These are phyloP conservation scores for Stenoptilia bipunctidactyla DNA, from an alignment of 2,888 invertebrate genomes.

Conservation along the genomic window DNA sequence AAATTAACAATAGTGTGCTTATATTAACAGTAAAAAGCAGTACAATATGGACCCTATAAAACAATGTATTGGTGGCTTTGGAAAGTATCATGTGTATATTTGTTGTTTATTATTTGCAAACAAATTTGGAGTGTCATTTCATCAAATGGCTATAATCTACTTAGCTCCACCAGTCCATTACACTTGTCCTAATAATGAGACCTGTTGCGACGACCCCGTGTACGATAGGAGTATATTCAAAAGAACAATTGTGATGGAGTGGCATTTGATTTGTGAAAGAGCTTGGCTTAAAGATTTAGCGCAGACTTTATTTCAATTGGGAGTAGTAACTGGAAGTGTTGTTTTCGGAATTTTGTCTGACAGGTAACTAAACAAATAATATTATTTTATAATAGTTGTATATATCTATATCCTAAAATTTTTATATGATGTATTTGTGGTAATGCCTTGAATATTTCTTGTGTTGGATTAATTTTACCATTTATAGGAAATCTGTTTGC, in stretches of 20 bases:
- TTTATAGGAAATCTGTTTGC: no score
- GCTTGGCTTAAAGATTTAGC: conserved; percentile 75
- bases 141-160: conserved; percentile 64
- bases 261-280: conserved; percentile 78
- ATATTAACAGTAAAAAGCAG: no score
- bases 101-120: conserved; percentile 47
- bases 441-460: no score
- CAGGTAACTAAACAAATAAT: no score
- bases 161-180: conserved; percentile 48
- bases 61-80: conserved; percentile 39
- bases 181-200: conserved; percentile 27
- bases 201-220: conserved; percentile 64
- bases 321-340: conserved; percentile 79
- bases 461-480: no score
- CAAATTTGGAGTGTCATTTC: conserved; percentile 63
- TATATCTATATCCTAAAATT: no score
- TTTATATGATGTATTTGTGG: no score
- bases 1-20: no score
- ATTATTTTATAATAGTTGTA: no score
- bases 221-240: conserved; percentile 74
- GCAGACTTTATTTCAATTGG: conserved; percentile 81
- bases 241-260: conserved; percentile 79
- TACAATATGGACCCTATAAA: neutral
- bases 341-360: conserved; percentile 79
- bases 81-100: conserved; percentile 45